phyloP scores from a whole-genome alignment of 1,140 invertebrate species.

The Pseudomyrmex gracilis region DNA sequence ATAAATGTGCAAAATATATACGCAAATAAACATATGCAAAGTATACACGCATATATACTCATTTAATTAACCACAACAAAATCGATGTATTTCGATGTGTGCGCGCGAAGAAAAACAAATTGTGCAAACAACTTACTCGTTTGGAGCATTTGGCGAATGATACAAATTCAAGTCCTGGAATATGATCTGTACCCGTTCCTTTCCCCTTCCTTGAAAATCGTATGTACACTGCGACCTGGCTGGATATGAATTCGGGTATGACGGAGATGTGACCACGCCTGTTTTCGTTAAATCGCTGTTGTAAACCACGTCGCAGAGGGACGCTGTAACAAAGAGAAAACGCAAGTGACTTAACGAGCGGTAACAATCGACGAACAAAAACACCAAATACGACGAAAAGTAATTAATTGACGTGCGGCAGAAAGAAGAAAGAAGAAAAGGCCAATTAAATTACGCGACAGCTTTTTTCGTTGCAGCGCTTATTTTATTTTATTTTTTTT shows the following conservation, averaged over 20 bases:
- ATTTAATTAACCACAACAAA: neutral
- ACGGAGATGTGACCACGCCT: slow-evolving; percentile 92
- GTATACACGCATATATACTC: too few species aligned
- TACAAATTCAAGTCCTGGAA: slow-evolving; percentile 91
- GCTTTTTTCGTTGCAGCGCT: slow-evolving; percentile 3
- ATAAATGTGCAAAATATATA: neutral
- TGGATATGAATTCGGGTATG: slow-evolving; percentile 91
- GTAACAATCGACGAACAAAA: slow-evolving; percentile 26
- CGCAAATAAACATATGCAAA: too few species aligned
- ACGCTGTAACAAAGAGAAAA: slow-evolving; percentile 87
- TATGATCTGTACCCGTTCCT: slow-evolving; percentile 91
- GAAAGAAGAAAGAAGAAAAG: slow-evolving; percentile 30
- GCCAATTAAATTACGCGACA: slow-evolving; percentile 48
- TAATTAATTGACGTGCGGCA: slow-evolving; percentile 61
- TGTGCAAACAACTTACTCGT: slow-evolving; percentile 86
- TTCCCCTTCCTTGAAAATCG: slow-evolving; percentile 93
- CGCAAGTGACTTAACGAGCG: neutral
- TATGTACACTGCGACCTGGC: slow-evolving; percentile 92
- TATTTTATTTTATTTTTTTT: neutral
- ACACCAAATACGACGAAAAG: slow-evolving; percentile 21
- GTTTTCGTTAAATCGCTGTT: slow-evolving; percentile 93
- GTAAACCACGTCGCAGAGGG: slow-evolving; percentile 91
- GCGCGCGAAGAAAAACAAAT: too few species aligned
- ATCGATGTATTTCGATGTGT: neutral
- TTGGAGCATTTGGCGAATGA: slow-evolving; percentile 86